phyloP scores from a whole-genome alignment of 2,888 invertebrate genomes.

The Tillus elongatus region DNA sequence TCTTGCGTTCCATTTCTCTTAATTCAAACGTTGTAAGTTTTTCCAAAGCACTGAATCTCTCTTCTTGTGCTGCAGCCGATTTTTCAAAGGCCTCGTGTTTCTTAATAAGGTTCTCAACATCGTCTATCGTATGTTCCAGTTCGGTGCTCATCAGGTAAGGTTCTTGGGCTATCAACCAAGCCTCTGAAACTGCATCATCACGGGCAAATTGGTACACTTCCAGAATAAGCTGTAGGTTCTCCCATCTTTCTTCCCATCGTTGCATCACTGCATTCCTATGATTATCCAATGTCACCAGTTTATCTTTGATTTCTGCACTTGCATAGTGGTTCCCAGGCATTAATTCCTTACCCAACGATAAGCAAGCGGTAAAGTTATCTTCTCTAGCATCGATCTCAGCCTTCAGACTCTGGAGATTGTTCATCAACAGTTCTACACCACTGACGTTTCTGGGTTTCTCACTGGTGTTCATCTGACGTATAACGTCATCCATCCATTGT shows the following conservation, averaged over 20 bases:
- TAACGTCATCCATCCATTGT: conserved; percentile 99
- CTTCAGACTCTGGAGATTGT: conserved; percentile 97
- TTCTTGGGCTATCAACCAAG: conserved; percentile 98
- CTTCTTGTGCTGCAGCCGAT: conserved; percentile 97
- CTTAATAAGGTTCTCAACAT: conserved; percentile 97
- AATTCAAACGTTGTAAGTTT: conserved; percentile 98
- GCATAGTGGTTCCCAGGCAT: conserved; percentile 91
- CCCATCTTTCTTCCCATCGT: conserved; percentile 98
- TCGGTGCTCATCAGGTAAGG: conserved; percentile 95
- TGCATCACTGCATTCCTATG: conserved; percentile 88
- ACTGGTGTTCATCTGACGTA: conserved; percentile 96
- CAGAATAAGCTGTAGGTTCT: conserved; percentile 94
- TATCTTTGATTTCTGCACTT: conserved; percentile 87
- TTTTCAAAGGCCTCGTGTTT: conserved; percentile 99
- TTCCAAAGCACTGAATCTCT: conserved; percentile 96
- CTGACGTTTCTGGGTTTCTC: conserved; percentile 97
- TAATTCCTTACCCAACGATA: conserved; percentile 90
- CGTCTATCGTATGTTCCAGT: conserved; percentile 95
- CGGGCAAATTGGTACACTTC: conserved; percentile 99
- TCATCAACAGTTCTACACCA: conserved; percentile 97
- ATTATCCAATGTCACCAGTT: conserved; percentile 81
- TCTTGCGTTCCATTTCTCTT: conserved; percentile 85
- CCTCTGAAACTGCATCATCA: conserved; percentile 98
- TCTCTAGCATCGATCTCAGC: conserved; percentile 98
- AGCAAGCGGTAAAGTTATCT: conserved; percentile 93